Base-by-base conservation (phyloP, 2,888 invertebrate genomes). In the Chloromyia formosa region DNA sequence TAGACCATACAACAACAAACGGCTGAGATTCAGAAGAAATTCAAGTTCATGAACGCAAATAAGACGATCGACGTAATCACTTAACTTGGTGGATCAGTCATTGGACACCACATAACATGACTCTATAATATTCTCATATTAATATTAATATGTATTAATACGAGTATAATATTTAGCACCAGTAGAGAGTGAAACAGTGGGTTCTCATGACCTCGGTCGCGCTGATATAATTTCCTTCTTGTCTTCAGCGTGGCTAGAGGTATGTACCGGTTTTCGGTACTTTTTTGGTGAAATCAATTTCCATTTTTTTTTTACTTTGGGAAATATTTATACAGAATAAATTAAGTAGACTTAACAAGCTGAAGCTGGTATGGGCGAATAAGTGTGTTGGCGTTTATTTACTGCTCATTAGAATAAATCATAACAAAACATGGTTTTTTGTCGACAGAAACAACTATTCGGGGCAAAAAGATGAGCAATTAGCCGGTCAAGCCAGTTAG, bases 181-280 rank as follows among this genome's bases (percentile, higher is more conserved):
- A 69, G 35, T 18, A 27, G 69, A 69, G 54, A 66, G 66, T 66
- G 66, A 66, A 66, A 66, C 45, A 22, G n/a, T 35, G 27, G 54
- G 58, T 71, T 71, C 58, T 71, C 35, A 56, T 71, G 71, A 71
- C 71, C 71, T 71, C 71, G 71, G 49, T 20, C 9, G 23, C 35
- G 71, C 45, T 58, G 40, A 71, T 22, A 54, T 27, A 1, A 27
- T 56, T 53, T 69, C 35, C 40, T 71, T 18, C 71, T 45, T 22
- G 16, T 35, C 14, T 22, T 45, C 14, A 9, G 14, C 2, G 1
- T 18, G 20, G 16, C 2, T 35, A 35, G 27, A 35, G 27, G 27
- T 35, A 35, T 35, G 40, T 58, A 56, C 71, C 58, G 71, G 56
- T 71, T 58, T 1, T 58, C 12, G 58, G 58, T 16, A 3, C n/a